Percentiles rank a stretch among this genome's conserved stretches.
phyloP scores from a whole-genome alignment of 2,888 invertebrate species.

The Trisateles emortualis region DNA sequence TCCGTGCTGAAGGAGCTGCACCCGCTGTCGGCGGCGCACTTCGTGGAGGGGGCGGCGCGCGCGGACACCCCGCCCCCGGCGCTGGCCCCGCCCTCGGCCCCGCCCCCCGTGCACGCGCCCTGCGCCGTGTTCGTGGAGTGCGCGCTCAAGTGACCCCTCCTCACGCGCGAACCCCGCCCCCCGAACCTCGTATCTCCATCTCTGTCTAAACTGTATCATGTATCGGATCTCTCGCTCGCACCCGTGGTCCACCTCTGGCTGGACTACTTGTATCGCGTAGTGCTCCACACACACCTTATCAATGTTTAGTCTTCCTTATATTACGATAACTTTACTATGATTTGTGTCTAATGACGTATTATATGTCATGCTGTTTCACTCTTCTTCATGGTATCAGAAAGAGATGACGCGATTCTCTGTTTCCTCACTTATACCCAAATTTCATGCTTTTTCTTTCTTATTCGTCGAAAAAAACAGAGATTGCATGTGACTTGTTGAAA shows the following conservation, averaged over 20 bases:
- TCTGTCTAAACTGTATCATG: background rate
- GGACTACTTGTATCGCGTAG: background rate
- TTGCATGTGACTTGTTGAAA: no score
- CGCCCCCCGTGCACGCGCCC: slow-evolving; percentile 26
- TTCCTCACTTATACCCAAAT: no score
- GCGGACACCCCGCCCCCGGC: slow-evolving; percentile 11
- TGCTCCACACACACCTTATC: background rate
- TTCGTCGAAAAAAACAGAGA: no score
- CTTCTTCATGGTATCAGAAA: no score
- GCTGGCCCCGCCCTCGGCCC: slow-evolving; percentile 5
- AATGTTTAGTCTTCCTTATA: background rate
- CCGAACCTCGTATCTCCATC: background rate
- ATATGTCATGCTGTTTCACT: no score
- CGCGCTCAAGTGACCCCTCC: slow-evolving; percentile 78
- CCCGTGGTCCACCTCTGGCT: background rate
- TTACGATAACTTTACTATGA: no score
- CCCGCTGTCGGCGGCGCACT: slow-evolving; percentile 87
- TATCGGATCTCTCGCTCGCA: background rate
- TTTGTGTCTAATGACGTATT: no score
- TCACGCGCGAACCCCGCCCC: background rate
- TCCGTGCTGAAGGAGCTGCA: slow-evolving; percentile 86
- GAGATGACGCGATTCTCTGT: no score
- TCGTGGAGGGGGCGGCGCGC: slow-evolving; percentile 52
- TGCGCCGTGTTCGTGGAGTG: slow-evolving; percentile 77
- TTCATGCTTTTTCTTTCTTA: no score